A percentile compares a stretch with the other conserved stretches of the same genome.
Conservation (phyloP, 2,797 vertebrate species). For the Tokudaia tokunoshimensis region DNA sequence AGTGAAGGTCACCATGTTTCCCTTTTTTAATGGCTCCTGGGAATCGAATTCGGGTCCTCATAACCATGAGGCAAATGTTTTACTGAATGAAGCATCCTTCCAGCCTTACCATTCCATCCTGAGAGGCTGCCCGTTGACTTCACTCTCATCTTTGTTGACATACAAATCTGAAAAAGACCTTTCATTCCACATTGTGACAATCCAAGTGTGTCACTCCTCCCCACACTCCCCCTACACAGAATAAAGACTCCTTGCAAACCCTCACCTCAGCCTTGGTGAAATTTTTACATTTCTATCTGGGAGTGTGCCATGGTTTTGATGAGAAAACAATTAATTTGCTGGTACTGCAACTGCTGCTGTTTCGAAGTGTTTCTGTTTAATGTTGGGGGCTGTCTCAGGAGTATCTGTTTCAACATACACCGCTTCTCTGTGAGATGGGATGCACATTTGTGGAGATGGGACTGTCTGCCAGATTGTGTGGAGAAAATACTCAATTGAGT, state of each 20-base stretch:
- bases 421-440: constrained; percentile 81
- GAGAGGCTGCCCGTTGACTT: background rate
- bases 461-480: constrained; percentile 70
- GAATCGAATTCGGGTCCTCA: background rate
- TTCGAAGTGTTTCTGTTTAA: constrained; percentile 86
- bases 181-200: background rate
- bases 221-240: accelerated
- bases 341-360: constrained; percentile 80
- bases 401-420: constrained; percentile 82
- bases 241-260: background rate
- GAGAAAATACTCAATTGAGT: constrained; percentile 70
- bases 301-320: constrained; percentile 47
- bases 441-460: constrained; percentile 65
- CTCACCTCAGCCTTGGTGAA: accelerated
- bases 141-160: background rate
- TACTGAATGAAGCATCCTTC: background rate
- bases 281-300: background rate
- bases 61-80: background rate
- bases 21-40: background rate
- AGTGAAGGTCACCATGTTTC: background rate
- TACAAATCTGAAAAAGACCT: background rate
- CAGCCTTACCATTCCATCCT: background rate
- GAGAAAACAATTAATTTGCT: constrained; percentile 55
- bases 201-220: accelerated
- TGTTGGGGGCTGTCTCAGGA: constrained; percentile 82